Evolutionary conservation across 2,797 vertebrate genomes (phyloP).

Genomic region (Myripristis jacobus): DNA sequence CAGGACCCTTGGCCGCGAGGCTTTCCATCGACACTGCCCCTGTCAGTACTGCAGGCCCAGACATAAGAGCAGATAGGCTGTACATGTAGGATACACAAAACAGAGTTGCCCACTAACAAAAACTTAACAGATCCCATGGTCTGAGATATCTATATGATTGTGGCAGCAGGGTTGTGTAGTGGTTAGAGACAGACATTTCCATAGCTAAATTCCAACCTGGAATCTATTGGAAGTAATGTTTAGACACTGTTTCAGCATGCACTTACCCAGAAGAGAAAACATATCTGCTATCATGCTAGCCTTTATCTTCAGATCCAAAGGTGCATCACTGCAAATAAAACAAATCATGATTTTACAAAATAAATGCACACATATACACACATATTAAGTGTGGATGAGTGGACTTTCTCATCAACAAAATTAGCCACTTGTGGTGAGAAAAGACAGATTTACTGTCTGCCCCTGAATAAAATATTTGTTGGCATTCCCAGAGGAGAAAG

Average conservation of each 20-base stretch:
- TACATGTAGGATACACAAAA: neutral
- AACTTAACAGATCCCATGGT: neutral
- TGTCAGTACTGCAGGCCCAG: neutral
- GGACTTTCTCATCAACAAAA: neutral
- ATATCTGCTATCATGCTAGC: conserved; percentile 99
- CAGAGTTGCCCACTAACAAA: neutral
- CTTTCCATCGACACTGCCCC: conserved; percentile 23
- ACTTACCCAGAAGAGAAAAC: conserved; percentile 98
- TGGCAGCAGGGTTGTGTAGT: neutral
- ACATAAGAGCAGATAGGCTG: conserved; percentile 5
- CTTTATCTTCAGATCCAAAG: conserved; percentile 98
- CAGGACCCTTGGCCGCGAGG: conserved; percentile 22
- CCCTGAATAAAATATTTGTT: conserved; percentile 33
- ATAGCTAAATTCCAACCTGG: neutral
- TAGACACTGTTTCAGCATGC: conserved; percentile 29
- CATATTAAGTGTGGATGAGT: neutral
- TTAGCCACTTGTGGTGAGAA: conserved; percentile 3
- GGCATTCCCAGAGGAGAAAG: conserved; percentile 24
- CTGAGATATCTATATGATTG: neutral
- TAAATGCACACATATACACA: conserved; percentile 24
- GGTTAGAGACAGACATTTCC: neutral
- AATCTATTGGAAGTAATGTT: conserved; percentile 32
- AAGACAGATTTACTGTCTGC: conserved; percentile 22
- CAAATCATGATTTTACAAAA: conserved; percentile 22
- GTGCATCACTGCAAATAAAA: conserved; percentile 89